Evolutionary conservation across 2,888 invertebrate genomes (phyloP).

Genomic region (Galerucella pusilla): DNA sequence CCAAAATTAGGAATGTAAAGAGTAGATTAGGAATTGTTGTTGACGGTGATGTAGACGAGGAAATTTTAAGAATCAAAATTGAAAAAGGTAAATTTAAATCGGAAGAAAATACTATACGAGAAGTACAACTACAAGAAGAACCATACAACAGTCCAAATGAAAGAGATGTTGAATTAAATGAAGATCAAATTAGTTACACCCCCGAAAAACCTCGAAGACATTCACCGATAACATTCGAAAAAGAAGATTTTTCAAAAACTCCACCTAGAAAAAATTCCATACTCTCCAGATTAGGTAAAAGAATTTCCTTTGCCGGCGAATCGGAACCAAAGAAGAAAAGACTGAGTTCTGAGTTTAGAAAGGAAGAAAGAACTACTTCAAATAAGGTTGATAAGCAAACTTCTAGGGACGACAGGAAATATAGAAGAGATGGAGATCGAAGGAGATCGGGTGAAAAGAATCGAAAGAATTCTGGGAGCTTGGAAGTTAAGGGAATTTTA

Average conservation of each 20-base stretch:
- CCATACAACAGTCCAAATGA: neutral
- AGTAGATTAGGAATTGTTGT: constrained; percentile 66
- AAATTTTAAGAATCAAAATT: constrained; percentile 74
- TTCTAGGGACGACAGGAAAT: constrained; percentile 37
- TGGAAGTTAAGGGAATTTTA: constrained; percentile 16
- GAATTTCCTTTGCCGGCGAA: constrained; percentile 45
- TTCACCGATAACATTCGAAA: constrained; percentile 44
- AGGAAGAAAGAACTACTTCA: constrained; percentile 53
- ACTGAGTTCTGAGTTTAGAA: constrained; percentile 54
- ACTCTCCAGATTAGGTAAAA: constrained; percentile 66
- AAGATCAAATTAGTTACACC: constrained; percentile 28
- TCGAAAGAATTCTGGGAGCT: constrained; percentile 28
- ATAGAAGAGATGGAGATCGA: constrained; percentile 43
- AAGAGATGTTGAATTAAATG: neutral
- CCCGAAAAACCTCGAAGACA: constrained; percentile 38
- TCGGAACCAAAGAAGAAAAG: constrained; percentile 38
- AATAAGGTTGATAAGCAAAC: constrained; percentile 15
- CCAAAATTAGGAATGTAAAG: constrained; percentile 71
- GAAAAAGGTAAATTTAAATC: constrained; percentile 53
- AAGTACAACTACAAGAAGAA: constrained; percentile 14
- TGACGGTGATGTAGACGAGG: constrained; percentile 64
- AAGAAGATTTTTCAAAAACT: constrained; percentile 42
- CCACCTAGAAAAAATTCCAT: constrained; percentile 61
- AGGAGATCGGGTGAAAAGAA: constrained; percentile 42
- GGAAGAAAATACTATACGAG: constrained; percentile 6